Base-by-base conservation (phyloP, 2,797 vertebrate species). In the Hephaestus fuliginosus region DNA sequence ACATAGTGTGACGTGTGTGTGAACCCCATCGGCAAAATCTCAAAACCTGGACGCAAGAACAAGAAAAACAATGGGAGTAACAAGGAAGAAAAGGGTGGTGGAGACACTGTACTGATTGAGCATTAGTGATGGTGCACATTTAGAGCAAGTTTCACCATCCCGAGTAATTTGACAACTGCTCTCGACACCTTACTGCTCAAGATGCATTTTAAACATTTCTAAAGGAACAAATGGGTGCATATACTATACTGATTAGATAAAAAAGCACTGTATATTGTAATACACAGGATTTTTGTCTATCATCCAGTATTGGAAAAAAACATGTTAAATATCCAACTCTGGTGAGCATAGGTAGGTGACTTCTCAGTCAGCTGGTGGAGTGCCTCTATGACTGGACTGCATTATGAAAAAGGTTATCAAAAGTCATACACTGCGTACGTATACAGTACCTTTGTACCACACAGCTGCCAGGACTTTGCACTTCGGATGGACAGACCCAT, bases 391-490 rank as follows among this genome's bases (percentile, higher is more conserved):
- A 43, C 22, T 36, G 41, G 41, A 65, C 44, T 72, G 20, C 20
- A 43, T 36, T 33, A 10, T 33, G 30, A 33, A 33, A 33, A 33
- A n/a, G 41, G 5, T 53, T 43, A 58, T 49, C 68, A 22, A 67
- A 20, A 17, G 4, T 33, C 53, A 13, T 22, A 22, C 25, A 1
- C n/a, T 28, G 25, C 51, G 25, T 60, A 25, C 8, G 36, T 39
- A 39, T 39, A 39, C 36, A 39, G 36, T 22, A 30, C 14, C 18
- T 51, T 25, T 53, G 25, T 25, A 41, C 12, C 63, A 48, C 55
- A 57, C 48, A 78, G 58, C 58, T 30, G 33, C 78, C 74, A 89
- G 66, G 87, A 67, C 36, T 80, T 61, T 33, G 30, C 30, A 18
- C 72, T 44, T 28, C 25, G 44, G 57, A 78, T 64, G 41, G 2